Base-by-base conservation (phyloP, 2,797 vertebrate species). In the Epinephelus malabaricus region DNA sequence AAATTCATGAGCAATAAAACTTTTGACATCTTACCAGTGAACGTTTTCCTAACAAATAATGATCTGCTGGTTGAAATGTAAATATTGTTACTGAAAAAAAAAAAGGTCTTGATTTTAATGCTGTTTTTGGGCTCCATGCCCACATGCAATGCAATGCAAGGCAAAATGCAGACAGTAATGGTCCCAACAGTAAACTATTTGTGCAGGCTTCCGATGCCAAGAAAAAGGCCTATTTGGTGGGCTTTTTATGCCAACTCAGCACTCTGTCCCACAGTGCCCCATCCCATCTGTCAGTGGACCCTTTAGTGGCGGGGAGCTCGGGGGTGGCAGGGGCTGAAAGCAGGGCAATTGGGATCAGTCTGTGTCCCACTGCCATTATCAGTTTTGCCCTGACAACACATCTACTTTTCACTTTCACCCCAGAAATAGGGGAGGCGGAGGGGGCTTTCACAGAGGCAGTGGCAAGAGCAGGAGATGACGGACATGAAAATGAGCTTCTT, bases 301-400 rank as follows among this genome's bases (percentile, higher is more conserved):
- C 92, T 94, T 95, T 92, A 94, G 92, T 81, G 87, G 70, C 47
- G 82, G 66, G 82, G 87, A 90, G 84, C 86, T 76, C 51, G 19
- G 88, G 90, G 89, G 89, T 91, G 92, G 90, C 89, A 90, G 78
- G 85, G 84, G 90, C 93, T 93, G 91, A 94, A 94, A 94, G 90
- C 93, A 94, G 91, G 86, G 91, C 90, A 95, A 93, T 94, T 92
- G 92, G 92, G 93, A 94, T 94, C 93, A 92, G 89, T 90, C 90
- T 88, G 83, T 92, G 88, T 87, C 86, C 91, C 88, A 68, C 73
- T 86, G 87, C 91, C 93, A 93, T 94, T 93, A 94, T 93, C 92
- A 91, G 90, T 94, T 95, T 94, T 93, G 90, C 86, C 90, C 93
- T 94, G 94, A 93, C 94, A 94, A 93, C 92, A 89, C 92, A 89